phyloP scores from a whole-genome alignment of 2,888 invertebrate genomes.

The Amiota mariae region DNA sequence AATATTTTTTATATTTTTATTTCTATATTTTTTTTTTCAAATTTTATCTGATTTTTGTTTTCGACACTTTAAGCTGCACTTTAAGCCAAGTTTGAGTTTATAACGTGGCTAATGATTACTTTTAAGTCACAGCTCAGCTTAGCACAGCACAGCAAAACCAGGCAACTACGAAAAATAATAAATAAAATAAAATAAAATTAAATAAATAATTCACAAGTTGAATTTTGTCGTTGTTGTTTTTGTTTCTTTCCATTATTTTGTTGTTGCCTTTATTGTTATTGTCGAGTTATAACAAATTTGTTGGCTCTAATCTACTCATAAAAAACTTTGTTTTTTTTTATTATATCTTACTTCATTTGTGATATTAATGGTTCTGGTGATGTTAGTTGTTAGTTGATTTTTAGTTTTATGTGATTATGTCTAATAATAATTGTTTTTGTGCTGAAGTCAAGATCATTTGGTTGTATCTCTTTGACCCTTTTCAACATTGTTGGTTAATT shows the following conservation, averaged over 20 bases:
- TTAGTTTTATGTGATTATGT: constrained; percentile 18
- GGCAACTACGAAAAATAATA: neutral
- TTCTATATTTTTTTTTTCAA: constrained; percentile 1
- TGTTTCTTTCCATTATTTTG: neutral
- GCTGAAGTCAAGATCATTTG: constrained; percentile 3
- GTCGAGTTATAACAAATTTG: constrained; percentile 7
- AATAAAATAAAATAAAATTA: constrained; percentile 7
- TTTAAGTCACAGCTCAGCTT: neutral
- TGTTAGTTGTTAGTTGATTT: neutral
- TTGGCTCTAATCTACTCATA: neutral
- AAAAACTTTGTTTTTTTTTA: neutral
- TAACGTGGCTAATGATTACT: constrained; percentile 24
- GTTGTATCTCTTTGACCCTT: neutral
- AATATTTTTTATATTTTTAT: constrained; percentile 8
- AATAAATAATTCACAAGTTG: constrained; percentile 18
- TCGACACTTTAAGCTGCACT: neutral
- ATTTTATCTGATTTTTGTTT: constrained; percentile 1
- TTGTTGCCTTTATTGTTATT: neutral
- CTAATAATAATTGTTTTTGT: neutral
- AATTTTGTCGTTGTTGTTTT: neutral
- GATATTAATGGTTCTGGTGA: neutral
- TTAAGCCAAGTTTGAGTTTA: constrained; percentile 26
- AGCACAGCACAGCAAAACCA: neutral
- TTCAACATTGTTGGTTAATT: constrained; percentile 14
- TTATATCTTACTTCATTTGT: neutral